These are phyloP conservation scores for Porites rus DNA, from an alignment of 92 coral and sea anemone genomes.

Conservation along the genomic window DNA sequence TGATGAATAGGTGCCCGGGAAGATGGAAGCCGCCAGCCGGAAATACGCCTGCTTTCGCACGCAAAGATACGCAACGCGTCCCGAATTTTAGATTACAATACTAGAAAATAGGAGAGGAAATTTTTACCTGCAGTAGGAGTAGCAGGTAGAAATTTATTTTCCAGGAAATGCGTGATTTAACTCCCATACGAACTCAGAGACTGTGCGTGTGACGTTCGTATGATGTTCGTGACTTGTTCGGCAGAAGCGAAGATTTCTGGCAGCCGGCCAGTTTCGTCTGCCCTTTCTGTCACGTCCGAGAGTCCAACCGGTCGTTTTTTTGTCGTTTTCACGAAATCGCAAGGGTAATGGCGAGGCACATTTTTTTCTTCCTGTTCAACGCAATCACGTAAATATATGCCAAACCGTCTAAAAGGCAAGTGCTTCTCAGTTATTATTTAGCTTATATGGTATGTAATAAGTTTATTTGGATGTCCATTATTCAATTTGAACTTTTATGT, in stretches of 20 bases:
- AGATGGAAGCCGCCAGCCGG: too few species aligned
- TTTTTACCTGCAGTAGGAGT: too few species aligned
- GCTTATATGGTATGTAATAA: too few species aligned
- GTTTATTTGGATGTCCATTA: too few species aligned
- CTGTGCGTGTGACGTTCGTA: neutral
- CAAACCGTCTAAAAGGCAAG: conserved; percentile 2
- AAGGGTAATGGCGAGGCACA: neutral
- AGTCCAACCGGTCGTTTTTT: too few species aligned
- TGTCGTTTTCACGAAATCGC: neutral
- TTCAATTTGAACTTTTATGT: too few species aligned
- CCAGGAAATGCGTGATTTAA: neutral
- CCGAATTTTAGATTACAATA: too few species aligned
- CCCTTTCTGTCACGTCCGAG: neutral
- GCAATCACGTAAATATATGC: neutral
- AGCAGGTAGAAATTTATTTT: too few species aligned
- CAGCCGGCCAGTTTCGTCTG: neutral
- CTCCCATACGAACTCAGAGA: neutral
- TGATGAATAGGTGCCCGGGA: too few species aligned
- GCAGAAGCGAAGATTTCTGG: conserved; percentile 5
- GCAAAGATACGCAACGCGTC: too few species aligned
- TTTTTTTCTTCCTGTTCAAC: neutral
- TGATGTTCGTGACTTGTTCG: conserved; percentile 28
- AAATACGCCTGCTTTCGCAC: too few species aligned
- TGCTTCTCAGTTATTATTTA: neutral
- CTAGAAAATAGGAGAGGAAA: too few species aligned